Percentiles rank a stretch among this genome's conserved stretches.
Evolutionary conservation across 2,113 vertebrate genomes (phyloP).

Genomic region (Alosa alosa): DNA sequence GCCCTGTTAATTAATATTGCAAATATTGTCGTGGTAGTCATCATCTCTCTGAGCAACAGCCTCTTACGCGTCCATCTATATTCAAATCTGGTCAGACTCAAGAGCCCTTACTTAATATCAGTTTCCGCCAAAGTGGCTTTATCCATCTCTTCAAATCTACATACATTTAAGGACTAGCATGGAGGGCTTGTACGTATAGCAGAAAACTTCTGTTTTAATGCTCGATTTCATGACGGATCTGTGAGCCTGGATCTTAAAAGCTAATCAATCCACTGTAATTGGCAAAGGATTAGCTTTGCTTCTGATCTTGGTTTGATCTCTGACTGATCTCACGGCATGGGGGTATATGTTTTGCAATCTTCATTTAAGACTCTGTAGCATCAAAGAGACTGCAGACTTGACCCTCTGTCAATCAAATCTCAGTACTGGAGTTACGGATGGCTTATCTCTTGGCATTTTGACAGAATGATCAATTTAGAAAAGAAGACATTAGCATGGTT

Average conservation of each 20-base stretch:
- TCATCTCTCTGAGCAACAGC: background rate
- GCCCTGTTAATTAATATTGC: background rate
- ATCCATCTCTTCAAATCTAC: background rate
- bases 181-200: background rate
- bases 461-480: background rate
- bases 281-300: background rate
- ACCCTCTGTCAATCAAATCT: background rate
- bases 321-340: background rate
- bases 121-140: background rate
- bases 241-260: background rate
- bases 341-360: background rate
- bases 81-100: background rate
- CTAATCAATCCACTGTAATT: background rate
- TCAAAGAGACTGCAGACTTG: background rate
- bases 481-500: background rate
- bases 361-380: background rate
- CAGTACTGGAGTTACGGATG: no score
- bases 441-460: background rate
- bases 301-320: background rate
- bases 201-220: background rate
- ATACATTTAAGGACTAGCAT: background rate
- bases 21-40: background rate
- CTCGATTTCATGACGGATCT: background rate
- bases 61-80: background rate
- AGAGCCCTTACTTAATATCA: slow-evolving; percentile 4